A percentile compares a stretch with the other conserved stretches of the same genome.
These are phyloP conservation scores for Triplophysa bombifrons DNA, from an alignment of 2,797 vertebrate species.

Conservation along the genomic window DNA sequence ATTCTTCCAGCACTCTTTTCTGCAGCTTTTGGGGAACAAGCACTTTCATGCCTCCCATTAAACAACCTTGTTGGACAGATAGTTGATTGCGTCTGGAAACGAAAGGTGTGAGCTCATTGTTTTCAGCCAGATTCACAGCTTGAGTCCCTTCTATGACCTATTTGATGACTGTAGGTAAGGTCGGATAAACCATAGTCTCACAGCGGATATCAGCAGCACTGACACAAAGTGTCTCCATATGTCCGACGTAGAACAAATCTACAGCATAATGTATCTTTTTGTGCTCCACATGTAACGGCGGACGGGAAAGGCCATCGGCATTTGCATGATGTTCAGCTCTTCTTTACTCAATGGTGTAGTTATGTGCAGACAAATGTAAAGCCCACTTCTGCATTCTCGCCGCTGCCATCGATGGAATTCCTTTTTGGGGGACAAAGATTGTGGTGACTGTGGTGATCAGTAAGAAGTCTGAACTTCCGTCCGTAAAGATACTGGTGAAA, in stretches of 20 bases:
- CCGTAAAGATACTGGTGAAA: neutral
- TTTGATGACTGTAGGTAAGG: neutral
- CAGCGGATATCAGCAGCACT: neutral
- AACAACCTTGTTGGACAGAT: neutral
- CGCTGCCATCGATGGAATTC: constrained; percentile 20
- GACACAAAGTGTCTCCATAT: constrained; percentile 2
- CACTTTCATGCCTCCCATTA: neutral
- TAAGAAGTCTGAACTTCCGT: neutral
- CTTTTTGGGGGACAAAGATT: neutral
- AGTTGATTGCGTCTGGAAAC: neutral
- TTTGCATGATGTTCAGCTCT: neutral
- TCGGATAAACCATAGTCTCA: neutral
- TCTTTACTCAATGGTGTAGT: constrained; percentile 25
- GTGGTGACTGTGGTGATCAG: too few relatives aligned
- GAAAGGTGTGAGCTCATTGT: constrained; percentile 8
- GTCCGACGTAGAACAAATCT: neutral
- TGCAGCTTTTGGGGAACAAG: neutral
- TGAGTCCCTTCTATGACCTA: neutral
- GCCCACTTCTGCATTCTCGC: constrained; percentile 6
- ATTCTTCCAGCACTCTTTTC: neutral
- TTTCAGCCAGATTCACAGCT: neutral
- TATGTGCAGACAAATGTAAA: constrained; percentile 18
- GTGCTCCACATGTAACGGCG: constrained; percentile 10
- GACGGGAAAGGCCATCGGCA: neutral
- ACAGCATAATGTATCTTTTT: neutral